Conservation (phyloP, 1,140 invertebrate species). For the Drosophila pruinosa region DNA sequence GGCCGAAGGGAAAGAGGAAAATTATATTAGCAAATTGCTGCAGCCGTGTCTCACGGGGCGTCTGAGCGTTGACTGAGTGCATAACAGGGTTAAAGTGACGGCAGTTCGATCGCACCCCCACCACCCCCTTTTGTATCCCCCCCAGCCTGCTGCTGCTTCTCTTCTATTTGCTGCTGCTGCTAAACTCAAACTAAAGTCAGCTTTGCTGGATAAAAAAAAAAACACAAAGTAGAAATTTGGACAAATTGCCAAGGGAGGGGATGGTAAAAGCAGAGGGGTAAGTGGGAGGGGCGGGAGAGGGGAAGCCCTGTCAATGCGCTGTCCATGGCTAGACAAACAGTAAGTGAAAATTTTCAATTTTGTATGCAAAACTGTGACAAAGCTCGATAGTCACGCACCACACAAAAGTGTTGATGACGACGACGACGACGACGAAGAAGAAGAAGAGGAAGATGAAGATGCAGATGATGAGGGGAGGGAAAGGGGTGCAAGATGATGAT, state of each 20-base stretch:
- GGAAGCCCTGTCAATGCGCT: neutral
- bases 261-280: no score
- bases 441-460: conserved; percentile 16
- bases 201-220: neutral
- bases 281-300: no score
- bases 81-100: conserved; percentile 32
- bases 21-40: conserved; percentile 50
- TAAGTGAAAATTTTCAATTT: conserved; percentile 77
- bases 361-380: conserved; percentile 74
- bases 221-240: neutral
- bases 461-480: conserved; percentile 11
- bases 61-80: conserved; percentile 30
- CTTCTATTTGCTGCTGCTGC: neutral
- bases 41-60: conserved; percentile 20
- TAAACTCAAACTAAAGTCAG: neutral
- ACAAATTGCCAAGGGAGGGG: neutral
- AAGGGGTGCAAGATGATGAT: conserved; percentile 22
- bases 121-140: neutral
- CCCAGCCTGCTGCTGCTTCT: no score
- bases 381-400: conserved; percentile 77
- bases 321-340: conserved; percentile 59
- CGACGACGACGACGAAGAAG: conserved; percentile 14
- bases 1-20: conserved; percentile 4
- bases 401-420: neutral
- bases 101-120: neutral